These are phyloP conservation scores for Okapia johnstoni DNA, from an alignment of 2,113 vertebrate species.

Conservation along the genomic window DNA sequence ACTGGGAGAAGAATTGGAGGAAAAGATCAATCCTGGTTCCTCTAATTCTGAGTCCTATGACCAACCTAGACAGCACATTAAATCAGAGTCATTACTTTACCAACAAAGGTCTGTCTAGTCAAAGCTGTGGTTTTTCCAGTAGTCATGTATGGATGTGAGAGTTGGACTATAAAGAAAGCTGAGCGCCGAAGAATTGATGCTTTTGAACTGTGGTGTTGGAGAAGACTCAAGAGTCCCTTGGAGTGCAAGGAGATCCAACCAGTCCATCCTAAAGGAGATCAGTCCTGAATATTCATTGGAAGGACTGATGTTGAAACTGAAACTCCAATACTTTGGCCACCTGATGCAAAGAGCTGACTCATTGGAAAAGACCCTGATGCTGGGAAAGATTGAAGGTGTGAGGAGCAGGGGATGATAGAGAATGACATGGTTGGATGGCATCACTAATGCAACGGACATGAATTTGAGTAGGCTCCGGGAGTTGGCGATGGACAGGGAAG, in stretches of 20 bases:
- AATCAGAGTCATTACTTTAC: not conserved
- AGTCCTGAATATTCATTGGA: not conserved
- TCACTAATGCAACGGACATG: fast-evolving
- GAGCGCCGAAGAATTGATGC: not conserved
- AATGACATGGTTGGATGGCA: not conserved
- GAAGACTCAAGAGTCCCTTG: not conserved
- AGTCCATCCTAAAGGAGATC: not conserved
- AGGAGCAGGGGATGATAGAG: not conserved
- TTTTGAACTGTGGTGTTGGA: not conserved
- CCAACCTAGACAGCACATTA: not conserved
- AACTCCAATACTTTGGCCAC: not conserved
- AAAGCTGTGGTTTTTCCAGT: not conserved
- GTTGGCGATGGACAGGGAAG: not conserved
- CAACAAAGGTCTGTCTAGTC: not conserved
- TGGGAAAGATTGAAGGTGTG: not conserved
- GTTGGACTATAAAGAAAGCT: not conserved
- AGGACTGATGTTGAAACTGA: not conserved
- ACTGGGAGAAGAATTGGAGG: not conserved
- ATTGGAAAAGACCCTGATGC: not conserved
- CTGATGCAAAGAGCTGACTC: not conserved
- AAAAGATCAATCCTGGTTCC: not conserved
- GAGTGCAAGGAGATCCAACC: not conserved
- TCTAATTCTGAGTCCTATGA: not conserved
- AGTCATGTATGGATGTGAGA: not conserved
- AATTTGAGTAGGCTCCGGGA: not conserved